Evolutionary conservation across 2,888 invertebrate genomes (phyloP).

Genomic region (Bombylius major): DNA sequence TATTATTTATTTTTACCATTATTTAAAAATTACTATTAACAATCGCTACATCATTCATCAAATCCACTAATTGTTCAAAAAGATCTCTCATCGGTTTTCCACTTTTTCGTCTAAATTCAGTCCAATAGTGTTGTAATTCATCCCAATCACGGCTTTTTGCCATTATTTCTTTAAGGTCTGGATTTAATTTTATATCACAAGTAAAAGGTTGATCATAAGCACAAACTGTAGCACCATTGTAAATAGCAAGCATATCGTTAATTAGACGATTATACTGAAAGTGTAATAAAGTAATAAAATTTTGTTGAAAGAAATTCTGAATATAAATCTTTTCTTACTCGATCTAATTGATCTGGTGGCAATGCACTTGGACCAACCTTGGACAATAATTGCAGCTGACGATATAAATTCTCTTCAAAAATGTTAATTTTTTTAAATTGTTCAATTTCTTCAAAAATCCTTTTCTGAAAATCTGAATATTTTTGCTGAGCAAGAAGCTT

Average conservation of each 20-base stretch:
- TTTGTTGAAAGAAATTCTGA: too few relatives aligned
- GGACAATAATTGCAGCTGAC: constrained; percentile 63
- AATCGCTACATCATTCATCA: constrained; percentile 69
- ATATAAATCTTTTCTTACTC: constrained; percentile 44
- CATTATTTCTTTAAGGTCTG: constrained; percentile 65
- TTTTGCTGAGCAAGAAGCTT: constrained; percentile 68
- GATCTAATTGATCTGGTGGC: constrained; percentile 67
- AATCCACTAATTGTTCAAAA: constrained; percentile 63
- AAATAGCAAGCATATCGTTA: constrained; percentile 78
- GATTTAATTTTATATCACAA: constrained; percentile 69
- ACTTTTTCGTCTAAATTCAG: constrained; percentile 78
- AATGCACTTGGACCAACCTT: constrained; percentile 74
- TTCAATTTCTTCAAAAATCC: constrained; percentile 62
- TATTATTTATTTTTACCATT: too few relatives aligned
- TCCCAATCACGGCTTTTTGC: constrained; percentile 74
- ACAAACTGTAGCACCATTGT: constrained; percentile 74
- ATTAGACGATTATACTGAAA: constrained; percentile 73
- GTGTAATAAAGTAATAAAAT: too few relatives aligned
- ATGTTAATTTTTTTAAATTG: constrained; percentile 53
- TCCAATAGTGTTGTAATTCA: constrained; percentile 77
- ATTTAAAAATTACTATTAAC: constrained; percentile 56
- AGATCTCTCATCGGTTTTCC: constrained; percentile 65
- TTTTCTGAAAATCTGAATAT: constrained; percentile 72
- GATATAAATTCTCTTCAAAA: constrained; percentile 52
- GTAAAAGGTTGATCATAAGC: constrained; percentile 72